These are phyloP conservation scores for Drosophila watanabei DNA, from an alignment of 1,140 invertebrate genomes.

Conservation along the genomic window DNA sequence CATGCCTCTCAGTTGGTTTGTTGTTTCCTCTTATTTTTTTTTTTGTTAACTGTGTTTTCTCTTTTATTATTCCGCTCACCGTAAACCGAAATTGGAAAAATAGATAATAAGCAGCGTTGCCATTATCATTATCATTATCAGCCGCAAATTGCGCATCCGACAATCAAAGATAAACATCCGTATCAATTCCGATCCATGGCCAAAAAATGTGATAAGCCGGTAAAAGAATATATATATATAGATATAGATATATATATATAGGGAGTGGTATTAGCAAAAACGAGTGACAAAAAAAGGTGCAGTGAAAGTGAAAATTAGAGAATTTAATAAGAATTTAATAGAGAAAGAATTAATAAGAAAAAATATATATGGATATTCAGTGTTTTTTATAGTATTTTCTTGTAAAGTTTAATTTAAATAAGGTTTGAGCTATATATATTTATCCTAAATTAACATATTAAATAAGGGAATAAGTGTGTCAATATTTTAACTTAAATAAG, in stretches of 20 bases:
- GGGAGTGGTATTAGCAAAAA: constrained; percentile 21
- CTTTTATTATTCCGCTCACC: constrained; percentile 32
- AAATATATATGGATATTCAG: no score
- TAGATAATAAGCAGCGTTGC: constrained; percentile 35
- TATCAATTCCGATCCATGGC: constrained; percentile 60
- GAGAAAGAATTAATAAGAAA: neutral
- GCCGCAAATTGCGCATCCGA: constrained; percentile 62
- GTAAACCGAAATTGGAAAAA: constrained; percentile 40
- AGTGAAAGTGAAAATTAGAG: constrained; percentile 11
- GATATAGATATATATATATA: neutral
- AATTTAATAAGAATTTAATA: neutral
- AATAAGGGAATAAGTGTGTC: no score
- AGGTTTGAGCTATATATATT: neutral
- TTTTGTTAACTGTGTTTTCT: constrained; percentile 34
- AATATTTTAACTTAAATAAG: no score
- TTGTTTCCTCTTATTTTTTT: neutral
- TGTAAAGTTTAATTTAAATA: neutral
- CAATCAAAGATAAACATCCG: constrained; percentile 67
- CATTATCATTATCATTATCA: constrained; percentile 68
- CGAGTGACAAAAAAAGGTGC: constrained; percentile 2
- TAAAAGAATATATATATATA: no score
- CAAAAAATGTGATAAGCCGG: constrained; percentile 43
- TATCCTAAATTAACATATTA: no score
- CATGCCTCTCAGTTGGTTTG: constrained; percentile 54
- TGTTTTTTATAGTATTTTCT: neutral